Evolutionary conservation across 23 tunicate species (phyloP), one percentile per base, ranked within the genome.

Genomic region (Styela clava): DNA sequence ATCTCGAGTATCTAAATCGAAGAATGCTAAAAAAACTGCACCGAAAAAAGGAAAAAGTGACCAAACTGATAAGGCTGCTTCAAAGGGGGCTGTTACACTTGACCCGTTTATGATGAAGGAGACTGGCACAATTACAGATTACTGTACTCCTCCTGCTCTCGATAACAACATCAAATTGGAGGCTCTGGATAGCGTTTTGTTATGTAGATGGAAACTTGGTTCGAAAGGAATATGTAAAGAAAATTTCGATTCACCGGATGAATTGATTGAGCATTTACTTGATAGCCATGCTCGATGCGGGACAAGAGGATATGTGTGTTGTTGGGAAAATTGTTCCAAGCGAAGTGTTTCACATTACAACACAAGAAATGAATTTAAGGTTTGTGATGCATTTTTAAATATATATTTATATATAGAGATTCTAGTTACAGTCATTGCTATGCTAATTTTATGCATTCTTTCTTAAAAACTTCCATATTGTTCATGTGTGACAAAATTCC

Each of bases 221-320:
- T 44, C 56, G 12, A 44, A 44, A 44, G 56, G 56, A 30, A 71
- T 34, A 21, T 71, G 77, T 35, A 21, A 16, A 3, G 35, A 71
- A 30, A 35, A 5, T 21, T 71, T 21, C 35, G 35, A 31, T 3
- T 71, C 77, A 18, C 37, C 77, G 77, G 77, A 71, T 32, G 77
- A 71, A 35, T 30, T 71, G 77, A 28, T 71, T 30, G 77, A 71
- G 35, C 77, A 71, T 71, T 20, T 71, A 28, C 34, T 34, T 7
- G 5, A 71, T 33, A 30, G 3, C 5, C 77, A 71, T 34, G 34
- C 34, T 5, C 32, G 37, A 3, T 34, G 77, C 16, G 77, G 77
- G 5, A 27, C 77, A 21, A 71, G 34, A 71, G 77, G 77, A 3
- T 71, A 26, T 30, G 34, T 21, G 3, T 71, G 77, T 34, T 28